Evolutionary conservation across 2,888 invertebrate genomes (phyloP).

Genomic region (Lordiphosa andalusiaca): DNA sequence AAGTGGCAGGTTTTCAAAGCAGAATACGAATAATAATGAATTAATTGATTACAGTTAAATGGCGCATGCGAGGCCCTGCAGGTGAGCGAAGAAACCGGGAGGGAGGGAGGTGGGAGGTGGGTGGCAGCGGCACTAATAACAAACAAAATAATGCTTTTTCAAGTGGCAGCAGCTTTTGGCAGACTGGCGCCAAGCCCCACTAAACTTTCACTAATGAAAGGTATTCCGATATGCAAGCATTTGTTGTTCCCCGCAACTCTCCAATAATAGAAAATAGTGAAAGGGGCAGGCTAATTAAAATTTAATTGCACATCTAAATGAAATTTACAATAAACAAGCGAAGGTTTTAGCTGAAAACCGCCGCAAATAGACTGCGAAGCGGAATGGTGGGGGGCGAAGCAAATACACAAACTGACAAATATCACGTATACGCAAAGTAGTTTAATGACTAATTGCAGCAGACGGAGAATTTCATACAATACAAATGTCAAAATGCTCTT

Average conservation of each 20-base stretch:
- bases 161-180: constrained; percentile 22
- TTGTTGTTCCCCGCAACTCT: constrained; percentile 9
- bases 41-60: constrained; percentile 71
- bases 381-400: constrained; percentile 2
- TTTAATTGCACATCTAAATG: constrained; percentile 69
- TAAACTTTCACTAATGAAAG: constrained; percentile 40
- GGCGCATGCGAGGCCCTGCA: constrained; percentile 30
- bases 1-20: constrained; percentile 61
- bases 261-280: constrained; percentile 19
- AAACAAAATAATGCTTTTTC: constrained; percentile 29
- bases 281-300: constrained; percentile 67
- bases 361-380: constrained; percentile 1
- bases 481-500: too few relatives aligned
- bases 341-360: constrained; percentile 6
- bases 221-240: constrained; percentile 32
- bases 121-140: constrained; percentile 16
- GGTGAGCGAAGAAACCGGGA: background rate
- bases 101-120: background rate
- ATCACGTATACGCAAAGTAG: constrained; percentile 27
- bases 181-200: constrained; percentile 33
- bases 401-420: constrained; percentile 22
- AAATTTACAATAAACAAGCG: constrained; percentile 63
- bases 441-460: constrained; percentile 16
- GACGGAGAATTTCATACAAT: constrained; percentile 1
- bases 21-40: constrained; percentile 67